A percentile compares a stretch with the other conserved stretches of the same genome.
Conservation (phyloP, 2,797 vertebrate species). For the Pangasius djambal region DNA sequence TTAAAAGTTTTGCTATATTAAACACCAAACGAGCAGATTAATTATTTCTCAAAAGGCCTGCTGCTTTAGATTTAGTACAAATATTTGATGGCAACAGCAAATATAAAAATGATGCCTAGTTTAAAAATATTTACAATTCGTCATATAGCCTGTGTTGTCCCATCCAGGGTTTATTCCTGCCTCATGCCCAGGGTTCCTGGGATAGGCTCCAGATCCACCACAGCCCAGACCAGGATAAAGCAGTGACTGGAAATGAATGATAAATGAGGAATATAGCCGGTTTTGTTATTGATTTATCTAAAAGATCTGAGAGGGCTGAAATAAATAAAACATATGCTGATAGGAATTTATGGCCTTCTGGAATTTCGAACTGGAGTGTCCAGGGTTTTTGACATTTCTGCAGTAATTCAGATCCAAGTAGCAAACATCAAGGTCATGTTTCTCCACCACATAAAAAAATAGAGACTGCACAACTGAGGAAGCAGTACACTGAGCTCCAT, state of each 20-base stretch:
- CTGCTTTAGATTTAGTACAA: not conserved
- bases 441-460: not conserved
- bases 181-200: not conserved
- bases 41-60: not conserved
- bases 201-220: not conserved
- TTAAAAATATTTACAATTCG: constrained; percentile 4
- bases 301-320: not conserved
- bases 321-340: not conserved
- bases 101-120: not conserved
- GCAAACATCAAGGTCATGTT: constrained; percentile 31
- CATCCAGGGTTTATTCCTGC: not conserved
- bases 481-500: not conserved
- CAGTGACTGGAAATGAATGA: not conserved
- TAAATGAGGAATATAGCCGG: not conserved
- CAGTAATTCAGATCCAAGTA: constrained; percentile 4
- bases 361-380: not conserved
- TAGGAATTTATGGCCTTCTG: not conserved
- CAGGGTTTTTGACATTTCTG: not conserved
- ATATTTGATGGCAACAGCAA: not conserved
- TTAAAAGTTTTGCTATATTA: not conserved
- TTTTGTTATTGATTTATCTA: not conserved
- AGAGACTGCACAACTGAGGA: not conserved
- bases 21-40: constrained; percentile 3
- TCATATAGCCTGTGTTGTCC: not conserved
- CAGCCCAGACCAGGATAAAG: not conserved